Base-by-base conservation (phyloP, 1,140 invertebrate genomes). In the Wasmannia auropunctata region DNA sequence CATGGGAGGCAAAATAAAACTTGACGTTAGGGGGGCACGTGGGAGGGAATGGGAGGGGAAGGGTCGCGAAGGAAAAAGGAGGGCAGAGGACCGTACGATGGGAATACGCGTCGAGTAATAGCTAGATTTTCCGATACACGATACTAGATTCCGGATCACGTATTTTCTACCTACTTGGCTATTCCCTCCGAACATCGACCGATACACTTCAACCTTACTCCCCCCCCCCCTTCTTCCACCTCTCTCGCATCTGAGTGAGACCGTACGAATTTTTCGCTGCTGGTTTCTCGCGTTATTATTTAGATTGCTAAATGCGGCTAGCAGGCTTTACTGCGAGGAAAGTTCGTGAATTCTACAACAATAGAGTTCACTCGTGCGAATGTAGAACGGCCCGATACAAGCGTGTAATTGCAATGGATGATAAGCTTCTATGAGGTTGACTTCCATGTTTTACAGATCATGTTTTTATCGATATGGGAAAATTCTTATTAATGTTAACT, bases 81-180 rank as follows among this genome's bases (percentile, higher is more conserved):
- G 37, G 31, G 37, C 28, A 65, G 28, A 43, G 28, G 77, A 87
- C 56, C 40, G 75, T 63, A 58, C 31, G 56, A 37, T 8, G 67
- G 67, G 77, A 69, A 85, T 77, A 84, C 63, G 65, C 72, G 37
- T 77, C 62, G 37, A 65, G 85, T 79, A 83, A 90, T 85, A 77
- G 88, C 54, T 80, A 86, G 83, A 88, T 90, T 86, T 84, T 86
- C 89, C 86, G 84, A 90, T 90, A 90, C 74, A 40, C 60, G 86
- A 60, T 83, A 83, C 79, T 83, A 74, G 79, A 83, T 83, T 83
- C 79, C 51, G 79, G 79, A 83, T 83, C 79, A 83, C 79, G 79
- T 83, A 83, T 83, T 83, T 83, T 58, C 79, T 83, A 83, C 79
- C 79, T 70, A 83, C 79, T 83, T 83, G 79, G 70, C 79, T 83